A percentile compares a stretch with the other conserved stretches of the same genome.
Evolutionary conservation across 2,113 vertebrate genomes (phyloP).

Genomic region (Pelvicachromis taeniatus): DNA sequence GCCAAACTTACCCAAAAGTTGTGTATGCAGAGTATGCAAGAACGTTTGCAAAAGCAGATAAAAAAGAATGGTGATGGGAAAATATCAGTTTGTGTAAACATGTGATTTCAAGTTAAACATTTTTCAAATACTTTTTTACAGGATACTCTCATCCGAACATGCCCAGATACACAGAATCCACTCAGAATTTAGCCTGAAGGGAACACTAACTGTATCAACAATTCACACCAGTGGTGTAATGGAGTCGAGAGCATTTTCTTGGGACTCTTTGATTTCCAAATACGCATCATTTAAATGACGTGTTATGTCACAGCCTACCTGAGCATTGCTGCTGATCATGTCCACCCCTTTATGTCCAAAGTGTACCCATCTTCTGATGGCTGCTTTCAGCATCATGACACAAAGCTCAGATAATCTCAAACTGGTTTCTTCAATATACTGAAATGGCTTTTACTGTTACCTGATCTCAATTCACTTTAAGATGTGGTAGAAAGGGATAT

Average conservation of each 20-base stretch:
- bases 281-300: not conserved
- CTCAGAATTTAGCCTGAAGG: not conserved
- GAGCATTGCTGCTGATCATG: not conserved
- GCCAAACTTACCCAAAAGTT: conserved; percentile 57
- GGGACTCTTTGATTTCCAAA: not conserved
- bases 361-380: not conserved
- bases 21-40: not conserved
- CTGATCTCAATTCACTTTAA: not conserved
- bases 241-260: not conserved
- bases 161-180: not conserved
- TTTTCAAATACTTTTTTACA: not conserved
- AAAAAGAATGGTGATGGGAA: not conserved
- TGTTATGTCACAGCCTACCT: not conserved
- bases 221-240: not conserved
- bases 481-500: not conserved
- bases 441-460: not conserved
- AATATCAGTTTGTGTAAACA: not conserved
- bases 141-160: not conserved
- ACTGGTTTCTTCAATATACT: not conserved
- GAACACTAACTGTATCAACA: not conserved
- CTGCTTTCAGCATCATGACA: not conserved
- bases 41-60: not conserved
- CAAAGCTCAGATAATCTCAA: not conserved
- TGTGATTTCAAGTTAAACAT: not conserved
- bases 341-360: not conserved